Evolutionary conservation across 2,888 invertebrate species (phyloP), one percentile per base, ranked within the genome.

Genomic region (Branchellion lobata): DNA sequence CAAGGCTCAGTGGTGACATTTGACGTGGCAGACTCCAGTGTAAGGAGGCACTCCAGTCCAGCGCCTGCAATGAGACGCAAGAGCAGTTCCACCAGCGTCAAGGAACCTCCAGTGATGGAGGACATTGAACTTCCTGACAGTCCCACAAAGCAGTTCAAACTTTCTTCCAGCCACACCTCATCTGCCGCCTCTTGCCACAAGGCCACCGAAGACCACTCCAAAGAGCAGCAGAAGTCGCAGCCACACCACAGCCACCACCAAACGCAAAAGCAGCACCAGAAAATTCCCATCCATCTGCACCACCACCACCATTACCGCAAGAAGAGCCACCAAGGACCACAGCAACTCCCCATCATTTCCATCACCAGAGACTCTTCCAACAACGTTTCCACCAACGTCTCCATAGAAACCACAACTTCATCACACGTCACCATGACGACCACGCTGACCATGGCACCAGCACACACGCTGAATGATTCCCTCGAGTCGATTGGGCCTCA

Each of bases 1-100:
- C 65, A 3, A 69, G 69, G 79, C n/a, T 81, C 81, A 11, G 81
- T 81, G 27, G 81, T 82, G 34, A 82, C 81, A 11, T 82, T 82
- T 47, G 81, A 82, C 78, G 79, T 81, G 3, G 77, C 81, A 14
- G 77, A 77, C 3, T 76, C 81, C 27, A 77, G 69, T 2, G 51
- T 80, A 14, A 69, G 82, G 5, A 73, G 82, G 5, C 82, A 82
- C 73, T 82, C 82, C n/a, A 81, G 81, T 36, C 82, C 82, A 0
- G 81, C 78, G 11, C 80, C 75, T 8, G 68, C 80, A 1, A 65
- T 79, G 21, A 57, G 81, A 24, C 78, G 82, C 2, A 81, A 81
- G 74, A 81, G 80, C 76, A 81, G 81, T 57, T 57, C 61, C 61
- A 18, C 61, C 61, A 57, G 24, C 61, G n/a, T 24, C 21, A 24